Evolutionary conservation across 2,113 vertebrate genomes (phyloP).

Genomic region (Motacilla tschutschensis): DNA sequence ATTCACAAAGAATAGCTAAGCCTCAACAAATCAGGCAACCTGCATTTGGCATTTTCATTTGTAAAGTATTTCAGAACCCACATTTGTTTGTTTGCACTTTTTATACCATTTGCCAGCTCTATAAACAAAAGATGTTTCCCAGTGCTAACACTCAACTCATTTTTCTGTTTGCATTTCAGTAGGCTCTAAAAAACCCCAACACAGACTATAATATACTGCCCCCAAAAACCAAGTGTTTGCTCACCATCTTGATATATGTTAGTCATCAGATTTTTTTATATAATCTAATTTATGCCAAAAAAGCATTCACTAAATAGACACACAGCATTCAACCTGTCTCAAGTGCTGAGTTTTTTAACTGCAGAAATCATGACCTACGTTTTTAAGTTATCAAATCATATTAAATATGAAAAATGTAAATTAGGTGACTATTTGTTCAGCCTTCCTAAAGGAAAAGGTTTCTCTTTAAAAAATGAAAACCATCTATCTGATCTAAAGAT

Average conservation of each 20-base stretch:
- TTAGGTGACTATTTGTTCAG: background rate
- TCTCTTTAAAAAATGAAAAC: background rate
- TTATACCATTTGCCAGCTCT: constrained; percentile 33
- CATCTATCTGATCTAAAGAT: background rate
- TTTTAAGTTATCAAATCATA: background rate
- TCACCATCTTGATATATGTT: background rate
- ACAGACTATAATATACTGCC: background rate
- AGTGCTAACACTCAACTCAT: background rate
- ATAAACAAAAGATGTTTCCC: constrained; percentile 46
- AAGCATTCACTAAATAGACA: background rate
- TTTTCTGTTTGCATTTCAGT: constrained; percentile 13
- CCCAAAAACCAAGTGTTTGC: background rate
- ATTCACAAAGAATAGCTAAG: background rate
- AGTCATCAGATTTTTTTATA: background rate
- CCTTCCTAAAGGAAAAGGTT: background rate
- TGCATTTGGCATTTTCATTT: constrained; percentile 9
- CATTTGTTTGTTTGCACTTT: constrained; percentile 41
- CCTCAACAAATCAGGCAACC: background rate
- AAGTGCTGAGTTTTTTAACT: background rate
- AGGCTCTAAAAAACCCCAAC: background rate
- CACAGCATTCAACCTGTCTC: background rate
- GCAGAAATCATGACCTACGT: background rate
- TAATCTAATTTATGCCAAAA: background rate
- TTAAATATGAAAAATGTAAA: background rate
- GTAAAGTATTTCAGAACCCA: constrained; percentile 6